phyloP scores from a whole-genome alignment of 2,888 invertebrate genomes.

The Nymphalis polychloros region DNA sequence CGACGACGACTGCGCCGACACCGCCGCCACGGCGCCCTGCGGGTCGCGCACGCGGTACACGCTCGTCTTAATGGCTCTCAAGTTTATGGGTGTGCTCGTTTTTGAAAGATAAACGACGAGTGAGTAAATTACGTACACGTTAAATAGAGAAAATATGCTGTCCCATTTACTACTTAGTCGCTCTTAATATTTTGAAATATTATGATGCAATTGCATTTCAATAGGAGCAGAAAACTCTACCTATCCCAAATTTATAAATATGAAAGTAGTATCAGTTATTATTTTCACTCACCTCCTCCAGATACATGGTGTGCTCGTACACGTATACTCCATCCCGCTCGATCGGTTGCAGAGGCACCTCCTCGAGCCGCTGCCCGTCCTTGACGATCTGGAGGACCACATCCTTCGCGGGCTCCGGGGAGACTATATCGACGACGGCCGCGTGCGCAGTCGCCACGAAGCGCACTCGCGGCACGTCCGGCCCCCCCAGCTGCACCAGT shows the following conservation, averaged over 20 bases:
- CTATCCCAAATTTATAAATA: too few relatives aligned
- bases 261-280: too few relatives aligned
- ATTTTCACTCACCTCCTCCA: conserved; percentile 60
- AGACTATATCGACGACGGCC: conserved; percentile 74
- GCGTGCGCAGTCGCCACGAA: conserved; percentile 82
- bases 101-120: too few relatives aligned
- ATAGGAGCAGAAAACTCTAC: too few relatives aligned
- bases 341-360: conserved; percentile 30
- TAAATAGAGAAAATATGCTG: too few relatives aligned
- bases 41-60: too few relatives aligned
- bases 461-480: conserved; percentile 57
- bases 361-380: conserved; percentile 43
- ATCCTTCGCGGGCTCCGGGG: conserved; percentile 67
- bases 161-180: too few relatives aligned
- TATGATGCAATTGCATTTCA: too few relatives aligned
- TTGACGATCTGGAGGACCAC: conserved; percentile 66
- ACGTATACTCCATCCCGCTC: conserved; percentile 50
- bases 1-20: conserved; percentile 86
- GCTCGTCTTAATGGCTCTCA: neutral
- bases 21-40: conserved; percentile 70
- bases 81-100: too few relatives aligned
- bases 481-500: conserved; percentile 44
- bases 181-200: too few relatives aligned
- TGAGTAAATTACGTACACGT: too few relatives aligned
- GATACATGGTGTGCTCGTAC: conserved; percentile 65